Evolutionary conservation across 35 echinoderm and acorn worm genomes (phyloP).

Genomic region (Nesometra sesokonis): DNA sequence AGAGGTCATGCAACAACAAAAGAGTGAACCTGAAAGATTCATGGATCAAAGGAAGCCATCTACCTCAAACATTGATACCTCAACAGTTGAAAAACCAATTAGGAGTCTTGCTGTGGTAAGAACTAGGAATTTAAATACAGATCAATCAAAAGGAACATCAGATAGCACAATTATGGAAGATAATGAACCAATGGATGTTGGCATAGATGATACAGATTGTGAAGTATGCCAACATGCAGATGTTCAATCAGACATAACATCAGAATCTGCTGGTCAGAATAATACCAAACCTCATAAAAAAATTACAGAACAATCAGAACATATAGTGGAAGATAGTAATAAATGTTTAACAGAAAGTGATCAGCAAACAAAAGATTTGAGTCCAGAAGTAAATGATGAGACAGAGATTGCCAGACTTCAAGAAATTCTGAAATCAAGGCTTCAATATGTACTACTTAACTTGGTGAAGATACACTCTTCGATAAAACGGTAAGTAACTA

Average conservation of each 20-base stretch:
- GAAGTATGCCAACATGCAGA: too few species aligned
- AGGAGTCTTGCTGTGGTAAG: not conserved
- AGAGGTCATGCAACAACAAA: too few species aligned
- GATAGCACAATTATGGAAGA: too few species aligned
- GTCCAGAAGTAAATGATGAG: not conserved
- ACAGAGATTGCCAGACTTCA: not conserved
- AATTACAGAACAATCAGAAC: too few species aligned
- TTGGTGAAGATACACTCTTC: not conserved
- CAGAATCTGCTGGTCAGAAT: too few species aligned
- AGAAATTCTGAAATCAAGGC: not conserved
- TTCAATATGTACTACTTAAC: conserved; percentile 4
- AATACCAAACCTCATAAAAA: too few species aligned
- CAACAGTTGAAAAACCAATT: not conserved
- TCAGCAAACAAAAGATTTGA: not conserved
- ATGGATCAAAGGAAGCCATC: too few species aligned
- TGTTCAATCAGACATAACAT: too few species aligned
- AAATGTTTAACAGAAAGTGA: not conserved
- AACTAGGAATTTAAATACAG: not conserved
- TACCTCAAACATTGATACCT: not conserved
- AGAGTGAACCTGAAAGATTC: too few species aligned
- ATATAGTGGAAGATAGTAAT: too few species aligned
- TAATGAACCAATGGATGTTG: not conserved
- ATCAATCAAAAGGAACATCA: not conserved
- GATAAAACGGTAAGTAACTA: not conserved
- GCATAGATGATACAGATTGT: too few species aligned